phyloP scores from a whole-genome alignment of 2,113 vertebrate genomes.

The Tachycineta bicolor region DNA sequence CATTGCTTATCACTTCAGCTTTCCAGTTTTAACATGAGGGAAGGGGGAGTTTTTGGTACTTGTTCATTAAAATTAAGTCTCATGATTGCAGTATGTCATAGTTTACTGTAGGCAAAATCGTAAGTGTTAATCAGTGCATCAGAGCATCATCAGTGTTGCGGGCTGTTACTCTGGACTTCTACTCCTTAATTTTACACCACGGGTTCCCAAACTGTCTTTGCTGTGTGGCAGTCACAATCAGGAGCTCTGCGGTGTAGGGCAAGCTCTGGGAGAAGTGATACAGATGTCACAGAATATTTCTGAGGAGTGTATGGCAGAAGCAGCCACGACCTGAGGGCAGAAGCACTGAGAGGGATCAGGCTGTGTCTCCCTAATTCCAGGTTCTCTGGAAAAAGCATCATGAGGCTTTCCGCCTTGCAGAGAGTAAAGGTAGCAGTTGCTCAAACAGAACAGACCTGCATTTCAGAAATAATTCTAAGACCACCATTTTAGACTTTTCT shows the following conservation, averaged over 20 bases:
- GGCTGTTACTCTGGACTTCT: not conserved
- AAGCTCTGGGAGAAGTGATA: not conserved
- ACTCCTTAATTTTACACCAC: not conserved
- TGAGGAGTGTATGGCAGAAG: not conserved
- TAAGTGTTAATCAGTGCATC: not conserved
- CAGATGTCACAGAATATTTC: not conserved
- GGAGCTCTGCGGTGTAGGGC: not conserved
- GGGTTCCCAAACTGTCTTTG: not conserved
- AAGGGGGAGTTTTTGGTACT: not conserved
- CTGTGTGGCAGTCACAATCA: not conserved
- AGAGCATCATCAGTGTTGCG: not conserved
- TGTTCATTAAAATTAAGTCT: not conserved
- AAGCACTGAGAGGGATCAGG: not conserved
- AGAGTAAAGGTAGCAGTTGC: not conserved
- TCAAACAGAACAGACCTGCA: not conserved
- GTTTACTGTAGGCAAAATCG: conserved; percentile 20
- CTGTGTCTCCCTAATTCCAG: not conserved
- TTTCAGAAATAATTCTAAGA: not conserved
- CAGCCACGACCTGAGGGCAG: not conserved
- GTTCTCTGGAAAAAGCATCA: not conserved
- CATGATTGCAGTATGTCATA: not conserved
- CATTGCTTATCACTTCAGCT: not conserved
- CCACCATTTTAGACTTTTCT: not conserved
- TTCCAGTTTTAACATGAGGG: not conserved
- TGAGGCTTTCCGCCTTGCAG: not conserved